Evolutionary conservation across 1,140 invertebrate species (phyloP).

Genomic region (Micrasema minimum): DNA sequence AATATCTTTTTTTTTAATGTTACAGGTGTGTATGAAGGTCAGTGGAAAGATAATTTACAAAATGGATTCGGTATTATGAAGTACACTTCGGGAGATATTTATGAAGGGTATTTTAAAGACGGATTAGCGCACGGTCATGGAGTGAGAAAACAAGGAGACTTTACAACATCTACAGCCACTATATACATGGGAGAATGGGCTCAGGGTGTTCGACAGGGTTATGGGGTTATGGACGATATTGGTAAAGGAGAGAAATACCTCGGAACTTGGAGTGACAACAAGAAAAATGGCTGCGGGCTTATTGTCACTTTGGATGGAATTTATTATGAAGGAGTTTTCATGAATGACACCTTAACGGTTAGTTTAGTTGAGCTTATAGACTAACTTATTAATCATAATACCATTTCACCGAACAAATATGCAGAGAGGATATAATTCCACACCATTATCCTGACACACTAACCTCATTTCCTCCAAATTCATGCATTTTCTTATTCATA

Average conservation of each 20-base stretch:
- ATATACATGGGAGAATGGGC: constrained; percentile 90
- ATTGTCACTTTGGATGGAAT: constrained; percentile 89
- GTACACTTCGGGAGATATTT: constrained; percentile 76
- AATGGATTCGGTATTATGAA: constrained; percentile 83
- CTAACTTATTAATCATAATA: no score
- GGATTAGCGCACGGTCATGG: constrained; percentile 86
- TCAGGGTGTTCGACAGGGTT: constrained; percentile 79
- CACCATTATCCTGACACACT: no score
- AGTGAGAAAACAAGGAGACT: constrained; percentile 81
- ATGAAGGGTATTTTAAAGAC: constrained; percentile 88
- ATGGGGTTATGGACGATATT: constrained; percentile 89
- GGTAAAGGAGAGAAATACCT: constrained; percentile 89
- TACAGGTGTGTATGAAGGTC: constrained; percentile 79
- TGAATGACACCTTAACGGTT: constrained; percentile 79
- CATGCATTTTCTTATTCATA: neutral
- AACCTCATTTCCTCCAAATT: no score
- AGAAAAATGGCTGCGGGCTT: constrained; percentile 82
- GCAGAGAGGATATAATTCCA: no score
- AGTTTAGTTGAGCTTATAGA: constrained; percentile 55
- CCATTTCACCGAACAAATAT: no score
- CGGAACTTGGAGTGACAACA: constrained; percentile 85
- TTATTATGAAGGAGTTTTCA: constrained; percentile 90
- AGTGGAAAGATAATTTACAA: constrained; percentile 86
- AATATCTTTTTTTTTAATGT: constrained; percentile 8
- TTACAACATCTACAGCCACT: constrained; percentile 77